These are phyloP conservation scores for Cabera pusaria DNA, from an alignment of 2,888 invertebrate species.

Conservation along the genomic window DNA sequence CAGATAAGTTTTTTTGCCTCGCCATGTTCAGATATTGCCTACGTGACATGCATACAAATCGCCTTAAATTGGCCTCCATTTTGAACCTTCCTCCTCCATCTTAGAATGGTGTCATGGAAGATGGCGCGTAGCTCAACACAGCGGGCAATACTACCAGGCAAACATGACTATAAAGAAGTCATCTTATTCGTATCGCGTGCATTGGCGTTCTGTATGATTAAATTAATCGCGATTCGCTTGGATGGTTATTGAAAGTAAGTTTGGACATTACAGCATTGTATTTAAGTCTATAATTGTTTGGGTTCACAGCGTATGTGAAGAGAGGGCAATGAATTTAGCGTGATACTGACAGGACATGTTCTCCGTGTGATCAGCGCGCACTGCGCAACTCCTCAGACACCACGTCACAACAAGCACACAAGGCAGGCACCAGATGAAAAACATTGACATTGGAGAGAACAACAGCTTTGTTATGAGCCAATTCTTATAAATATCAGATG, in stretches of 20 bases:
- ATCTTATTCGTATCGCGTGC: conserved; percentile 31
- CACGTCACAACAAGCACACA: conserved; percentile 62
- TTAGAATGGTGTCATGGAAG: conserved; percentile 45
- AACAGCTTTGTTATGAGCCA: no score
- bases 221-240: conserved; percentile 13
- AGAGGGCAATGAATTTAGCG: conserved; percentile 49
- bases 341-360: conserved; percentile 54
- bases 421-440: no score
- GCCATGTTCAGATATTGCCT: conserved; percentile 14
- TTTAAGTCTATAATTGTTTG: conserved; percentile 37
- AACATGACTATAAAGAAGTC: conserved; percentile 42
- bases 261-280: conserved; percentile 18
- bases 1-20: conserved; percentile 15
- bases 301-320: conserved; percentile 26
- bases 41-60: conserved; percentile 19
- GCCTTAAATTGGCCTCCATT: conserved; percentile 13
- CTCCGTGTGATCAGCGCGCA: conserved; percentile 76
- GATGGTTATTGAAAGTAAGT: conserved; percentile 8
- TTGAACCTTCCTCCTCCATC: conserved; percentile 32
- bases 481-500: no score
- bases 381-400: conserved; percentile 81
- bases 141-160: conserved; percentile 68
- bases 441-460: no score
- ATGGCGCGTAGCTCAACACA: conserved; percentile 77
- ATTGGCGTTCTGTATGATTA: conserved; percentile 32